Evolutionary conservation across 2,888 invertebrate genomes (phyloP).

Genomic region (Nipponacmea schrenckii): DNA sequence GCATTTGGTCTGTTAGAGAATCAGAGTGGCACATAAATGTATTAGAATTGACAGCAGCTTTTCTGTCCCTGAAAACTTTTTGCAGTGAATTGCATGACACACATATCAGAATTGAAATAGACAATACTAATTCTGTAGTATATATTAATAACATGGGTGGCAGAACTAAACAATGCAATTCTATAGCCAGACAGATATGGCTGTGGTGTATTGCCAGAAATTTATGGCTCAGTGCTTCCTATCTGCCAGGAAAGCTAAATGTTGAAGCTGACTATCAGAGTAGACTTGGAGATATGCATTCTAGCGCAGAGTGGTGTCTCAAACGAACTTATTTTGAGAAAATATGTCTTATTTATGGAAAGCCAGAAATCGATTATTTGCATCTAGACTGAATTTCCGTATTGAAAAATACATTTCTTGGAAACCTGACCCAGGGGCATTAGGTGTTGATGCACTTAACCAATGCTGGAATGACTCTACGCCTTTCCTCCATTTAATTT

Average conservation of each 20-base stretch:
- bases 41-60: slow-evolving; percentile 5
- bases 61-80: slow-evolving; percentile 7
- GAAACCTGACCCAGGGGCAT: neutral
- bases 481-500: neutral
- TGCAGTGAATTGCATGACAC: neutral
- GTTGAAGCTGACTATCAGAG: neutral
- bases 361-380: neutral
- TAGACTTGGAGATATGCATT: neutral
- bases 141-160: slow-evolving; percentile 15
- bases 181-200: slow-evolving; percentile 16
- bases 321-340: neutral
- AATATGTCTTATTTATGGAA: neutral
- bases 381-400: neutral
- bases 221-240: neutral
- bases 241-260: neutral
- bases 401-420: neutral
- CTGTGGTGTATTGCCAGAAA: slow-evolving; percentile 13
- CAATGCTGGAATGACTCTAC: neutral
- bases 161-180: slow-evolving; percentile 6
- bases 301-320: neutral
- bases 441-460: neutral
- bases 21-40: slow-evolving; percentile 9
- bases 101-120: slow-evolving; percentile 13
- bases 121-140: slow-evolving; percentile 10
- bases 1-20: slow-evolving; percentile 12